phyloP scores from a whole-genome alignment of 2,888 invertebrate species.

The Thereva unica region DNA sequence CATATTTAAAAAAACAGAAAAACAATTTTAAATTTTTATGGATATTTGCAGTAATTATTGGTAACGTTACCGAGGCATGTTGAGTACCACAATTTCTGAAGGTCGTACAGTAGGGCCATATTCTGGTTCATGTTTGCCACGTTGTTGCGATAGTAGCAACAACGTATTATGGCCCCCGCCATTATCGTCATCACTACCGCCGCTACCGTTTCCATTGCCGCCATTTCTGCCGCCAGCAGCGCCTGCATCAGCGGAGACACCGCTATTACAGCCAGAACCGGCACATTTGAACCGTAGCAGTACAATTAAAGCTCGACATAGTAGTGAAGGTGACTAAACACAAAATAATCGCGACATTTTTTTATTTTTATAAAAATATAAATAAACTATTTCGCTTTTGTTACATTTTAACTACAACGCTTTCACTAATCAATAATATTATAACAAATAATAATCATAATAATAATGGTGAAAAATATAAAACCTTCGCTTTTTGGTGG shows the following conservation, averaged over 20 bases:
- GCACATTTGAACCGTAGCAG: slow-evolving; percentile 27
- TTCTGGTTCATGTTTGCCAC: slow-evolving; percentile 41
- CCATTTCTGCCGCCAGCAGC: not conserved
- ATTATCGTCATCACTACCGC: slow-evolving; percentile 15
- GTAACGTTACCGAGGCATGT: slow-evolving; percentile 42
- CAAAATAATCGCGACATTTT: not conserved
- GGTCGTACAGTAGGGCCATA: slow-evolving; percentile 44
- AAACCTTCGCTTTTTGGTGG: no score
- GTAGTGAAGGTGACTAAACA: slow-evolving; percentile 37
- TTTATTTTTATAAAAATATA: not conserved
- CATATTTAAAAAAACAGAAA: slow-evolving; percentile 1
- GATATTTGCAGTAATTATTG: no score
- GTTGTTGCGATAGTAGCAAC: slow-evolving; percentile 28
- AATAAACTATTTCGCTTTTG: not conserved
- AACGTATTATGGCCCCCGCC: slow-evolving; percentile 35
- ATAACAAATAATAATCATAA: not conserved
- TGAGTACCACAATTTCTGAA: slow-evolving; percentile 43
- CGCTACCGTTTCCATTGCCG: slow-evolving; percentile 7
- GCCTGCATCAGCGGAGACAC: slow-evolving; percentile 9
- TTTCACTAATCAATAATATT: not conserved
- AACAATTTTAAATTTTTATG: no score
- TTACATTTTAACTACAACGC: not conserved
- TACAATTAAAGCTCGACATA: slow-evolving; percentile 32
- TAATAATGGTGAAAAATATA: no score
- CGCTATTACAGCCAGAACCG: slow-evolving; percentile 18